A percentile compares a stretch with the other conserved stretches of the same genome.
Evolutionary conservation across 2,888 invertebrate genomes (phyloP).

Genomic region (Oxytorus armatus): DNA sequence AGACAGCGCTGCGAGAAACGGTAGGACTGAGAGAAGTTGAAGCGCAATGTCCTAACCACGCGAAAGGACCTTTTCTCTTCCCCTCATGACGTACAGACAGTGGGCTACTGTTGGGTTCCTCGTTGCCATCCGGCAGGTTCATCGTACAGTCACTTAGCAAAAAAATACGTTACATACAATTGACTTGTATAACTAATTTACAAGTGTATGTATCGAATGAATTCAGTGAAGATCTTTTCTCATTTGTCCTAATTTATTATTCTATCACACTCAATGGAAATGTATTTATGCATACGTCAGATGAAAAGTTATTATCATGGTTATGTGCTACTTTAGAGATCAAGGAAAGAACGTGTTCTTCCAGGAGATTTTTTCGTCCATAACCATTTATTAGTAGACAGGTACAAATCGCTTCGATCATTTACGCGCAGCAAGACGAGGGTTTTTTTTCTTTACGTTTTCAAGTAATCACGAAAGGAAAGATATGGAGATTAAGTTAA

Average conservation of each 20-base stretch:
- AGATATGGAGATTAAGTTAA: constrained; percentile 21
- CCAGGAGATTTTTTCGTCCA: background rate
- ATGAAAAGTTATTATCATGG: background rate
- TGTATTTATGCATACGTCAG: background rate
- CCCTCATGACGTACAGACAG: background rate
- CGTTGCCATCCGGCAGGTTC: background rate
- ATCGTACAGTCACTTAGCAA: constrained; percentile 11
- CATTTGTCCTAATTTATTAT: too few relatives aligned
- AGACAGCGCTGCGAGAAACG: constrained; percentile 35
- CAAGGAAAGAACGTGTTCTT: too few relatives aligned
- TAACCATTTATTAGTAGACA: constrained; percentile 30
- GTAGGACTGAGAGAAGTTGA: constrained; percentile 12
- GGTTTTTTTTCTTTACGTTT: constrained; percentile 14
- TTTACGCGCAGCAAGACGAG: constrained; percentile 30
- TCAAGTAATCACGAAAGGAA: constrained; percentile 19
- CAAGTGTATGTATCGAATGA: too few relatives aligned
- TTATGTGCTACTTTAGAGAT: background rate
- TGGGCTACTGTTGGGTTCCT: background rate
- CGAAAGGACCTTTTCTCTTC: background rate
- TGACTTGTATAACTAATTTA: too few relatives aligned
- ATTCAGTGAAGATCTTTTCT: too few relatives aligned
- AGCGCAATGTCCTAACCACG: constrained; percentile 18
- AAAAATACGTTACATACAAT: background rate
- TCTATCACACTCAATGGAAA: background rate
- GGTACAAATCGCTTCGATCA: constrained; percentile 25